These are phyloP conservation scores for Acromyrmex heyeri DNA, from an alignment of 1,140 invertebrate species.

Conservation along the genomic window DNA sequence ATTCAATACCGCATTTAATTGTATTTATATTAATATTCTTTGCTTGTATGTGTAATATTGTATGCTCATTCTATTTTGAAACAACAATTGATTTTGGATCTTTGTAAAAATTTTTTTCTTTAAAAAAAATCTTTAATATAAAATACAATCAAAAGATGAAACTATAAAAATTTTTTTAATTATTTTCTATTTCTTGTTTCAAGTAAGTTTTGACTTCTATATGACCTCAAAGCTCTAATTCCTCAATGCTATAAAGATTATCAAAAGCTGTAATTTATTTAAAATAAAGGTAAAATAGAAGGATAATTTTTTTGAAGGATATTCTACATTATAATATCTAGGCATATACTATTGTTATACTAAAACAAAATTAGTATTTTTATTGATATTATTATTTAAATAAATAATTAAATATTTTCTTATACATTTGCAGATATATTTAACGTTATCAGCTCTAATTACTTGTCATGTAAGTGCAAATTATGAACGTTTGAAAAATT, in stretches of 20 bases:
- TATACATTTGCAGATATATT: constrained; percentile 27
- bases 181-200: too few species aligned
- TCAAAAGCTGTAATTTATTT: too few species aligned
- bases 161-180: too few species aligned
- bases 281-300: too few species aligned
- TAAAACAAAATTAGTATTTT: constrained; percentile 18
- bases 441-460: constrained; percentile 35
- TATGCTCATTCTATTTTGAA: neutral
- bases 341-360: neutral
- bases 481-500: constrained; percentile 19
- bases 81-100: too few species aligned
- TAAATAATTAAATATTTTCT: constrained; percentile 2
- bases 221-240: too few species aligned
- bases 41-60: neutral
- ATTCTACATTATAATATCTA: neutral
- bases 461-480: constrained; percentile 31
- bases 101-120: too few species aligned
- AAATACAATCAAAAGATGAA: too few species aligned
- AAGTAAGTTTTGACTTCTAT: too few species aligned
- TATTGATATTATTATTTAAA: neutral
- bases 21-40: neutral
- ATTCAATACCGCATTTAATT: neutral
- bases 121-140: too few species aligned
- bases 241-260: too few species aligned
- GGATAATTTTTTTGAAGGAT: neutral